These are phyloP conservation scores for Ophion obscuratus DNA, from an alignment of 2,888 invertebrate species.

Conservation along the genomic window DNA sequence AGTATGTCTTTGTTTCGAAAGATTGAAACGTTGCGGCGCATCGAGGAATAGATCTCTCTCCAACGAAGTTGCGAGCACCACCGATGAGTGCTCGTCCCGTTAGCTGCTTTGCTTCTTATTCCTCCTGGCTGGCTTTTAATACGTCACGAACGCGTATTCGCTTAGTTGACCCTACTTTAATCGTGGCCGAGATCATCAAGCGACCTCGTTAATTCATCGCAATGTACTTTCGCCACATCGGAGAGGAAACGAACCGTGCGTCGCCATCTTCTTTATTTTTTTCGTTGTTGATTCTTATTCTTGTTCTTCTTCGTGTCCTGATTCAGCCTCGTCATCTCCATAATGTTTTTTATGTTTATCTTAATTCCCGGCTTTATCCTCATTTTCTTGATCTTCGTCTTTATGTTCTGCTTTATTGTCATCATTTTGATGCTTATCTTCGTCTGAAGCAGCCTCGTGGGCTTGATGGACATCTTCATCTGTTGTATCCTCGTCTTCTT, in stretches of 20 bases:
- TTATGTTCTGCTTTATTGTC: background rate
- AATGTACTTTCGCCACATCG: constrained; percentile 53
- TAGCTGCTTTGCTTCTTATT: constrained; percentile 13
- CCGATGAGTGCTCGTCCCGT: constrained; percentile 28
- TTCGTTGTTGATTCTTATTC: background rate
- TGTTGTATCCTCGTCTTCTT: too few species aligned
- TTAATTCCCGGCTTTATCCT: background rate
- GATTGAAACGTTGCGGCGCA: constrained; percentile 43
- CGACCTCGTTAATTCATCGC: constrained; percentile 63
- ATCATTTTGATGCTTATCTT: background rate
- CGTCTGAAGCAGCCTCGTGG: too few species aligned
- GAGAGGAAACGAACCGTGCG: constrained; percentile 34
- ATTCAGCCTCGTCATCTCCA: background rate
- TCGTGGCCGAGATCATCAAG: constrained; percentile 65
- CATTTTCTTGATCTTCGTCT: background rate
- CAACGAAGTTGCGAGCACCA: constrained; percentile 6
- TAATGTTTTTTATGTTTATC: background rate
- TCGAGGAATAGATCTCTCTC: constrained; percentile 27
- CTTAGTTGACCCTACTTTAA: constrained; percentile 71
- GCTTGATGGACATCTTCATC: too few species aligned
- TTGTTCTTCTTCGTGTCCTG: background rate
- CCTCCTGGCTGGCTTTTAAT: constrained; percentile 15
- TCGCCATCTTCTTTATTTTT: background rate
- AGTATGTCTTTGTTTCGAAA: constrained; percentile 50
- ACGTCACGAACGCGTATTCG: constrained; percentile 49